Conservation (phyloP, 2,797 vertebrate genomes). For the Rhadinocentrus ornatus region DNA sequence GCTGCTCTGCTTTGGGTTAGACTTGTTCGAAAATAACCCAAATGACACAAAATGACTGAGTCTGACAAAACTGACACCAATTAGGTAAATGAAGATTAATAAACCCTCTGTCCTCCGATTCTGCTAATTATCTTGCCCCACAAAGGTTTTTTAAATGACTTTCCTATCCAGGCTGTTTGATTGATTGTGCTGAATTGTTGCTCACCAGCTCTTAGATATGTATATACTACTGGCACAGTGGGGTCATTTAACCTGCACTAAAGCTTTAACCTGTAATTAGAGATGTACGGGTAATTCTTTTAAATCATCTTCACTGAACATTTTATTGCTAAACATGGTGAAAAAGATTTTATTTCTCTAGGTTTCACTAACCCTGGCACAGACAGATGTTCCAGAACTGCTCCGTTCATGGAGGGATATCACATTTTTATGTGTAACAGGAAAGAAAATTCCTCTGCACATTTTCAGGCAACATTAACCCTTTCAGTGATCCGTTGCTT, state of each 20-base stretch:
- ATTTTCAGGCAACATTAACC: neutral
- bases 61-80: neutral
- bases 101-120: neutral
- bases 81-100: neutral
- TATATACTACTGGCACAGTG: constrained; percentile 22
- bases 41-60: constrained; percentile 32
- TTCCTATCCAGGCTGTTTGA: neutral
- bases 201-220: constrained; percentile 39
- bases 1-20: constrained; percentile 88
- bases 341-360: too few relatives aligned
- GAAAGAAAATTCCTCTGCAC: neutral
- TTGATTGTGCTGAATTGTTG: constrained; percentile 44
- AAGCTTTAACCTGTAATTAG: neutral
- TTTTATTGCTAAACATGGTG: too few relatives aligned
- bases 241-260: constrained; percentile 31
- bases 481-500: too few relatives aligned
- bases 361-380: too few relatives aligned
- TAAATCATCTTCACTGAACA: too few relatives aligned
- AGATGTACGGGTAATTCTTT: neutral
- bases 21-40: constrained; percentile 89
- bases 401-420: neutral
- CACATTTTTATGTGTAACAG: neutral
- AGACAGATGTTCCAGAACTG: neutral
- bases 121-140: neutral
- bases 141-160: neutral